Evolutionary conservation across 1,140 invertebrate species (phyloP), one percentile per base, ranked within the genome.

Genomic region (Camponotus pennsylvanicus): DNA sequence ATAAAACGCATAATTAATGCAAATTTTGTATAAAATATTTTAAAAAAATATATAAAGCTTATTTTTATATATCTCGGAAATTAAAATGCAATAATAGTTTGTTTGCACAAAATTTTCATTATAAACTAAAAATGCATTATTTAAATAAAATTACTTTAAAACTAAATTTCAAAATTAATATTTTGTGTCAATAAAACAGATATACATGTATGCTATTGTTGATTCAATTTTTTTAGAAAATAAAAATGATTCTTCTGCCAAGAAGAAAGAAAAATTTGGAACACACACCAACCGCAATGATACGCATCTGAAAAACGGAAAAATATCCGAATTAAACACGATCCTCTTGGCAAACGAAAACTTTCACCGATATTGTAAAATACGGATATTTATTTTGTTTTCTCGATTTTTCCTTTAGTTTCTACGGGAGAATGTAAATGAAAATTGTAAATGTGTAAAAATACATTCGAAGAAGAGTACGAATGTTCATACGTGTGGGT

Each of bases 311-410:
- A 61, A 61, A 76, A 42, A 6, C 21, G 34, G 40, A 66, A 52
- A 75, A 37, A 4, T 71, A 34, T 71, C 0, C 11, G 49, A 75
- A 11, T 75, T 37, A 57, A 49, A 21, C n/a, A 21, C n/a, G 9
- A 49, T 52, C 6, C 34, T 55, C 18, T 55, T 79, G 11, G 15
- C n/a, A 42, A 21, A 45, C 21, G 21, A 71, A 82, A 59, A 52
- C 37, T 82, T 59, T 82, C 18, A 45, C n/a, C 15, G 15, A 59
- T 82, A 71, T 71, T 21, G 52, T 27, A 45, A 82, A 71, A 82
- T 71, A 82, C 15, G 42, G n/a, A n/a, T 27, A 7, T 64, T 49
- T 49, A 42, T 27, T 42, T 59, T 37, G 4, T 5, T 21, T 18
- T n/a, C 21, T 6, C 1, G 18, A 34, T 21, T 59, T 52, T 70